A percentile compares a stretch with the other conserved stretches of the same genome.
Conservation (phyloP, 2,113 vertebrate species). For the Silurus glanis region DNA sequence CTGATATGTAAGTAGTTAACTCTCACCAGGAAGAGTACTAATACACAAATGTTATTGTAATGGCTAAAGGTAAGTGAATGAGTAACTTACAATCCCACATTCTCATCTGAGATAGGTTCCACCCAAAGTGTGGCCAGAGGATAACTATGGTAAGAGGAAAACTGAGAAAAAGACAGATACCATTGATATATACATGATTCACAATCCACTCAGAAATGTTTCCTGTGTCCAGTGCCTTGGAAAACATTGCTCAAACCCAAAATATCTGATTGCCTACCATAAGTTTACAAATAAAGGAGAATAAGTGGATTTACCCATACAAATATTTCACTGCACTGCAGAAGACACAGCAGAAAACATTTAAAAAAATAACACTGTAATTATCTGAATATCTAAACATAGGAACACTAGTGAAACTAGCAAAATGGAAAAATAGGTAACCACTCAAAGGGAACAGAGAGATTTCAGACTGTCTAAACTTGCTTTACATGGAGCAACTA, state of each 20-base stretch:
- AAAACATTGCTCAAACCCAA: background rate
- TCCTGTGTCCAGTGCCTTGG: background rate
- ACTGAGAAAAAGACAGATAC: constrained; percentile 71
- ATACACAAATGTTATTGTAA: background rate
- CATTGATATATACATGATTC: background rate
- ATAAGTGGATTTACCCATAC: background rate
- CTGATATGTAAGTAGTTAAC: background rate
- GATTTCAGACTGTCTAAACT: background rate
- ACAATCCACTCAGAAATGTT: constrained; percentile 2
- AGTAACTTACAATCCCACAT: constrained; percentile 81
- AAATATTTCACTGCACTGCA: background rate
- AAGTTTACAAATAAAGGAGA: background rate
- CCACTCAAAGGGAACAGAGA: background rate
- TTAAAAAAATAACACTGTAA: background rate
- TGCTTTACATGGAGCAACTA: background rate
- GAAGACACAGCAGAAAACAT: background rate
- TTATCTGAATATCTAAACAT: background rate
- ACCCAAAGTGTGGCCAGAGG: constrained; percentile 89
- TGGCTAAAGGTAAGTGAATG: background rate
- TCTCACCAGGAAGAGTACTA: background rate
- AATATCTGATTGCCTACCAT: background rate
- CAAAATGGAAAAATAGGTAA: background rate
- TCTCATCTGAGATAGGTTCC: constrained; percentile 86
- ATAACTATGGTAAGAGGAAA: constrained; percentile 89
- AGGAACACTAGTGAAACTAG: background rate